Base-by-base conservation (phyloP, 2,888 invertebrate genomes). In the Ceratothoa steindachneri region DNA sequence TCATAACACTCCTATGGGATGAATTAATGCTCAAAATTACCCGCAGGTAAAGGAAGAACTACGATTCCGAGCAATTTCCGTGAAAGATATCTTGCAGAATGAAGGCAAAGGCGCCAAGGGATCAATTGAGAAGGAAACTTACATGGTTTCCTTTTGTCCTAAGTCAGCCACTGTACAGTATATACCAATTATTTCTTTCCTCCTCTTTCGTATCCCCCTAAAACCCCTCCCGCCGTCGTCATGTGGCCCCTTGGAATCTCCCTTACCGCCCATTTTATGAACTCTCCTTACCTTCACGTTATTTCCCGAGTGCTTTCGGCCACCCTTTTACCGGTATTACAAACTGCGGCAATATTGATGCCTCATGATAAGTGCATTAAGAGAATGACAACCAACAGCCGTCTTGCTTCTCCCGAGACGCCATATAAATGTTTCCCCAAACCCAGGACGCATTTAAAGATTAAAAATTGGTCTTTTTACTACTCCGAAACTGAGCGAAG, bases 261-360 rank as follows among this genome's bases (percentile, higher is more conserved):
- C 55, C 55, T 55, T 19, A 55, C 55, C 55, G 19, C 5, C 55
- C 55, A 55, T 55, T 55, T 55, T 55, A 55, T 55, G 55, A 55
- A 55, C 55, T 55, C 55, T 22, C 19, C 19, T 22, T 22, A 55
- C 55, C 55, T 55, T 55, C 24, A 19, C 55, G 12, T 55, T 55
- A 55, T 55, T 55, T 55, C 55, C 55, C 55, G 55, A 55, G 55
- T 55, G 55, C 19, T 55, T 55, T 55, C 24, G 55, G 55, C 55
- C 55, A 55, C 55, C 55, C 55, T 55, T 55, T 55, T 55, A 55
- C 55, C 24, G 55, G 55, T 55, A 55, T 55, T 55, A 55, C 55
- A 55, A 55, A 55, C 55, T 55, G 55, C 19, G 55, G 55, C 19
- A 55, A 55, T 55, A 55, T 55, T 55, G 55, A 55, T 55, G 55